Conservation (phyloP, 2,797 vertebrate species). For the Gallirallus australis region DNA sequence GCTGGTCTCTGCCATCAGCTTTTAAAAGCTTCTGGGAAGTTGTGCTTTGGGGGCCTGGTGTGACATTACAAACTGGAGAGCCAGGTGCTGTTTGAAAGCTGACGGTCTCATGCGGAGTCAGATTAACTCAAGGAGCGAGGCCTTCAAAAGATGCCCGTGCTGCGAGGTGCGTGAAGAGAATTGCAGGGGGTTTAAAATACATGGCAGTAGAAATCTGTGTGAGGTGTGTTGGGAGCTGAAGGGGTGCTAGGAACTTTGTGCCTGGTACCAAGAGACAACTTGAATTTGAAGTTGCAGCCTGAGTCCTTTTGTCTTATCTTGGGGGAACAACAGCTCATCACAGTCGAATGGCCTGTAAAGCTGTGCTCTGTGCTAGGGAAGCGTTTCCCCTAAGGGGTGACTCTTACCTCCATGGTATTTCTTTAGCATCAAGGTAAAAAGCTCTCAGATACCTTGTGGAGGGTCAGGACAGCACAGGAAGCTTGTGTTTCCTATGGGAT, state of each 20-base stretch:
- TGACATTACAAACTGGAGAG: not conserved
- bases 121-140: not conserved
- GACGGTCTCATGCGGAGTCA: not conserved
- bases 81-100: not conserved
- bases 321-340: not conserved
- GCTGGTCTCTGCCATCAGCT: not conserved
- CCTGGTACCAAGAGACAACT: not conserved
- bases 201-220: not conserved
- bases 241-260: not conserved
- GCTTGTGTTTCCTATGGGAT: not conserved
- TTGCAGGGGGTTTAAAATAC: not conserved
- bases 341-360: not conserved
- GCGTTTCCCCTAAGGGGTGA: not conserved
- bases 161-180: not conserved
- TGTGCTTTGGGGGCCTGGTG: not conserved
- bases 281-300: not conserved
- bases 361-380: not conserved
- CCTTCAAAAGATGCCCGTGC: not conserved
- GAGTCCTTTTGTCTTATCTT: not conserved
- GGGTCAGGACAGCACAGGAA: not conserved
- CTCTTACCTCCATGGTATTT: not conserved
- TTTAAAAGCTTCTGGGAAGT: not conserved
- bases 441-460: not conserved
- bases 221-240: not conserved
- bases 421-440: not conserved